Evolutionary conservation across 2,113 vertebrate species (phyloP).

Genomic region (mouse (Mus musculus)): DNA sequence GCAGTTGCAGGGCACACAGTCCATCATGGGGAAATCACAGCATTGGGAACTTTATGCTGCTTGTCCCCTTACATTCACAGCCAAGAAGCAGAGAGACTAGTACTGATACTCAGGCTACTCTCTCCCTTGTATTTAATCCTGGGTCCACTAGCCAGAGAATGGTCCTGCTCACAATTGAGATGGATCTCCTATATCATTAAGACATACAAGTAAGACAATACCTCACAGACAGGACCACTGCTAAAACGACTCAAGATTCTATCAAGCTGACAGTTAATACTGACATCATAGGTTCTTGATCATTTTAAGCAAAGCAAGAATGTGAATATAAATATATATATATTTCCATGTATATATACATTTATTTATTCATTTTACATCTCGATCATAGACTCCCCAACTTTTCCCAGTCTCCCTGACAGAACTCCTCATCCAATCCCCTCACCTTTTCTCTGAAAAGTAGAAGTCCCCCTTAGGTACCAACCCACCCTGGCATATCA

Average conservation of each 20-base stretch:
- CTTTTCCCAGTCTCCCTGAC: no score
- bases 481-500: no score
- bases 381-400: no score
- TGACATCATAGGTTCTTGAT: background rate
- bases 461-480: no score
- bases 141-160: no score
- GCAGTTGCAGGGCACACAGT: background rate
- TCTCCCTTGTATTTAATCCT: background rate
- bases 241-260: no score
- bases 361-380: no score
- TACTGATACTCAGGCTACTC: background rate
- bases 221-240: background rate
- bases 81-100: background rate
- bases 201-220: background rate
- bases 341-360: background rate
- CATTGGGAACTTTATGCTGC: background rate
- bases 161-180: background rate
- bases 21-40: background rate
- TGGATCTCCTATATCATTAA: background rate
- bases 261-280: background rate
- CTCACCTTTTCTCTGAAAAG: no score
- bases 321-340: background rate
- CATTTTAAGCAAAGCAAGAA: background rate
- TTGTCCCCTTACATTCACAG: no score
- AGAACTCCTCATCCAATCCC: no score